phyloP scores from a whole-genome alignment of 2,797 vertebrate genomes.

The Zenarchopterus dispar region DNA sequence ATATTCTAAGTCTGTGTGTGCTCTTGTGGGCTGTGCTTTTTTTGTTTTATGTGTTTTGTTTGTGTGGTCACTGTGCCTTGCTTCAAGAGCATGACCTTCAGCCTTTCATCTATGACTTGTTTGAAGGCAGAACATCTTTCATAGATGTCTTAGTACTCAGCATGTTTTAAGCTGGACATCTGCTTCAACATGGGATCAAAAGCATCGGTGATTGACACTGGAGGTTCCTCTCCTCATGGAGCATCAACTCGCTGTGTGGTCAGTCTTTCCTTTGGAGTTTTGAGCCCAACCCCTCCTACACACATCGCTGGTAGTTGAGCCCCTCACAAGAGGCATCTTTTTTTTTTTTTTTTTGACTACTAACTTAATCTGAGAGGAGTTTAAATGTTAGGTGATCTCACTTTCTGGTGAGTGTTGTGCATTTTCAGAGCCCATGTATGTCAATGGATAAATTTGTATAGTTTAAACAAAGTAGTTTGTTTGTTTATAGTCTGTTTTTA shows the following conservation, averaged over 20 bases:
- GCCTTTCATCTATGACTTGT: conserved; percentile 61
- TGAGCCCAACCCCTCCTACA: conserved; percentile 7
- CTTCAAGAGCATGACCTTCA: conserved; percentile 52
- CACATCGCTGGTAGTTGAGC: conserved; percentile 3
- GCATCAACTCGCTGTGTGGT: conserved; percentile 60
- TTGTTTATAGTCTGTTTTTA: too few relatives aligned
- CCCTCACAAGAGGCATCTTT: conserved; percentile 31
- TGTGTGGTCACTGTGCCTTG: conserved; percentile 30
- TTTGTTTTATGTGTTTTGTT: conserved; percentile 23
- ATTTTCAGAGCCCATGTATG: conserved; percentile 5
- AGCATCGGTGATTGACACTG: conserved; percentile 50
- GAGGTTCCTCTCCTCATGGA: conserved; percentile 37
- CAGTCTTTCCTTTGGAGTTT: conserved; percentile 16
- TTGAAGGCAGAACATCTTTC: conserved; percentile 46
- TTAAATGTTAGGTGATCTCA: conserved; percentile 8
- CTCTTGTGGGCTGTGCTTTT: conserved; percentile 7
- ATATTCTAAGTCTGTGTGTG: conserved; percentile 13
- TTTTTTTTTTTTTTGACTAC: conserved; percentile 38
- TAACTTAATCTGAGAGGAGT: conserved; percentile 25
- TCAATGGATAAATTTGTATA: conserved; percentile 6
- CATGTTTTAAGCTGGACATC: conserved; percentile 57
- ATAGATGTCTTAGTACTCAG: conserved; percentile 54
- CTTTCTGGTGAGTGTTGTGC: conserved; percentile 5
- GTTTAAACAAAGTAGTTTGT: conserved; percentile 4
- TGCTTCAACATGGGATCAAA: conserved; percentile 54